Conservation (phyloP, 2,113 vertebrate species). For the Leptosomus discolor region DNA sequence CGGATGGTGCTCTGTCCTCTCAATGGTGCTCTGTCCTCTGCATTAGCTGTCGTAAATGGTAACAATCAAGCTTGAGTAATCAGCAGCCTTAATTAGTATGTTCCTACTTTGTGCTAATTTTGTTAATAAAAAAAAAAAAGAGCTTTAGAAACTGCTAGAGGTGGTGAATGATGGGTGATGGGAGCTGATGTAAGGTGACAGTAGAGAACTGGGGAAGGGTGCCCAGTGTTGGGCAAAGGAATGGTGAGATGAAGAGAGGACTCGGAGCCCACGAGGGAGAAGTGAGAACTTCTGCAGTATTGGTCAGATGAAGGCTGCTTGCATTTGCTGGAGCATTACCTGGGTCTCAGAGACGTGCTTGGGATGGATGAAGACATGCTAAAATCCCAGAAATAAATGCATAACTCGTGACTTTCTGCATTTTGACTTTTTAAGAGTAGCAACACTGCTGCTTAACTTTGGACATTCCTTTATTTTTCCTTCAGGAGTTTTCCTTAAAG, state of each 20-base stretch:
- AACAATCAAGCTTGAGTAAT: neutral
- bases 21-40: neutral
- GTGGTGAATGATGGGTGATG: neutral
- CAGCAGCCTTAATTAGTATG: neutral
- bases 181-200: neutral
- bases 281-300: neutral
- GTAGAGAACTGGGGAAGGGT: neutral
- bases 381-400: neutral
- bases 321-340: neutral
- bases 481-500: neutral
- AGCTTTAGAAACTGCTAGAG: neutral
- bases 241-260: neutral
- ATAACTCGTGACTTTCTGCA: neutral
- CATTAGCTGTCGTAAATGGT: neutral
- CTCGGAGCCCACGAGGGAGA: rapidly evolving
- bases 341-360: neutral
- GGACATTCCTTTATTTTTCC: neutral
- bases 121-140: neutral
- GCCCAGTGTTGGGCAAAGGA: neutral
- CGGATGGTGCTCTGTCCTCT: neutral
- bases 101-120: neutral
- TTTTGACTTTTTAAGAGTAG: neutral
- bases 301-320: neutral
- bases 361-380: neutral
- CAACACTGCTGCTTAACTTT: neutral